phyloP scores from a whole-genome alignment of 1,140 invertebrate genomes.

The Aethina tumida region DNA sequence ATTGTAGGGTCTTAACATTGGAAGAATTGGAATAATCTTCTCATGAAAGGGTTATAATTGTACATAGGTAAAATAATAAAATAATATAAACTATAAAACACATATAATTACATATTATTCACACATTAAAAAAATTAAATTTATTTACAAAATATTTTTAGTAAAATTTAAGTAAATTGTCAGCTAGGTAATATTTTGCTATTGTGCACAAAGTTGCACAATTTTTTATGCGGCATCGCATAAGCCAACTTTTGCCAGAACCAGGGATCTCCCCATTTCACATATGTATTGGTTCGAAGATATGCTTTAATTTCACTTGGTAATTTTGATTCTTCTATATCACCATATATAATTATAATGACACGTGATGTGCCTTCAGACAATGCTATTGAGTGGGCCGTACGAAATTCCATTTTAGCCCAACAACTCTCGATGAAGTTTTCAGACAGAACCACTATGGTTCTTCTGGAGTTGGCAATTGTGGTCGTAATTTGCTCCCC shows the following conservation, averaged over 20 bases:
- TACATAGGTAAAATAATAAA: too few relatives aligned
- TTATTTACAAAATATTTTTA: too few relatives aligned
- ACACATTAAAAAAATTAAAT: too few relatives aligned
- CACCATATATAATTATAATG: conserved; percentile 67
- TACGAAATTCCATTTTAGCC: conserved; percentile 75
- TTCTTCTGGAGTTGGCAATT: conserved; percentile 67
- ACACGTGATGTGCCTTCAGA: conserved; percentile 51
- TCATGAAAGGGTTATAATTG: too few relatives aligned
- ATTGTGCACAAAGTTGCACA: too few relatives aligned
- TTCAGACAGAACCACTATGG: conserved; percentile 71
- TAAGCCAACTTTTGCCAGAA: conserved; percentile 80
- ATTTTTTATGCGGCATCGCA: conserved; percentile 37
- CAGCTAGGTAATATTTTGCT: too few relatives aligned
- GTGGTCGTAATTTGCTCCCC: conserved; percentile 67
- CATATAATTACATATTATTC: too few relatives aligned
- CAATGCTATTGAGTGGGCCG: conserved; percentile 68
- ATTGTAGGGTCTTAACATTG: too few relatives aligned
- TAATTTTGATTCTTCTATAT: conserved; percentile 53
- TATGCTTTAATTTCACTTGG: conserved; percentile 69
- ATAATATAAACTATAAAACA: too few relatives aligned
- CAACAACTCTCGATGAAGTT: conserved; percentile 76
- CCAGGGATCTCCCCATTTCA: conserved; percentile 75
- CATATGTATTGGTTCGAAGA: conserved; percentile 77
- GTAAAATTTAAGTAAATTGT: too few relatives aligned
- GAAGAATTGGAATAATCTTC: too few relatives aligned